Evolutionary conservation across 2,888 invertebrate genomes (phyloP), one percentile per base, ranked within the genome.

Genomic region (Hirtodrosophila confusa): DNA sequence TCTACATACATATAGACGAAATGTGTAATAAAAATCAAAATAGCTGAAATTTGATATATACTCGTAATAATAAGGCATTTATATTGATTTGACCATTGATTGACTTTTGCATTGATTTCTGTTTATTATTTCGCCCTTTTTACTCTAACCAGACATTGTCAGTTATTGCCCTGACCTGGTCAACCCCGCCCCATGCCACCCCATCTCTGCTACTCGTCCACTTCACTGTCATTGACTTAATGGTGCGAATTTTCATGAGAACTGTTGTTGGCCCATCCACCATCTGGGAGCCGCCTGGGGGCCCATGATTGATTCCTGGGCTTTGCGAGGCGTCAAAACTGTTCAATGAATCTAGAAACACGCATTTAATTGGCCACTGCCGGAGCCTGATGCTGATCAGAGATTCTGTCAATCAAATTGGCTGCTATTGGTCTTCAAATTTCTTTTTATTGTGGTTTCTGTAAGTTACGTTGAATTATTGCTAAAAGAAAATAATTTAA

Each of bases 221-320:
- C 9, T 17, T 4, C 31, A 17, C 44, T 41, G 64, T 79, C 69
- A 68, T 75, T 82, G 77, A 75, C 75, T 83, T 72, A 83, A 88
- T 86, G 88, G 76, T 83, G 72, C 69, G 88, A 88, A 82, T 83
- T 88, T 88, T 75, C 80, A 79, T 88, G 80, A 66, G 83, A 86
- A 79, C 66, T 54, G 41, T 57, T 61, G 43, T 44, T 45, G 55
- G 31, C 40, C 50, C 37, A 41, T 49, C 41, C 43, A 11, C 11
- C 58, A 48, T 44, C 55, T 43, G 40, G 35, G 57, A 57, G 54
- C 50, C 40, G 12, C 33, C 12, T 3, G 37, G 27, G 35, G 23
- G n/a, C 17, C 49, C 12, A 40, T 82, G 88, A 87, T 82, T 87
- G 88, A 85, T 87, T 75, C 66, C 67, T 78, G 82, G 45, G 47